Conservation (phyloP, 2,888 invertebrate genomes). For the Drosophila limbata region DNA sequence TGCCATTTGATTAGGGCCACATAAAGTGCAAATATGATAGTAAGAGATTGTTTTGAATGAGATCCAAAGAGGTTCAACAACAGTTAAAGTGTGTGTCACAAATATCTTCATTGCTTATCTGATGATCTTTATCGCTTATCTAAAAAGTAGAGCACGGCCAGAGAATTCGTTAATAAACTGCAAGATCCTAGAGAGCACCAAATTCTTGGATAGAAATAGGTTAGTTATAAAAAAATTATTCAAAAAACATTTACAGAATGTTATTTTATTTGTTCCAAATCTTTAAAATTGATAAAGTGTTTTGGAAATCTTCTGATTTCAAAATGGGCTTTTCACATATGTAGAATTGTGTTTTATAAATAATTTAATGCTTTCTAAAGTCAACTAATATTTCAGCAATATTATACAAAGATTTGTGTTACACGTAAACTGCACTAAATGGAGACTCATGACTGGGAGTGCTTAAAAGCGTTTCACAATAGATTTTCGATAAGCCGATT, state of each 20-base stretch:
- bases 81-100: slow-evolving; percentile 1
- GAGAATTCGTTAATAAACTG: background rate
- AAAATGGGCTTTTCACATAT: too few relatives aligned
- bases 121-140: slow-evolving; percentile 2
- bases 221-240: too few relatives aligned
- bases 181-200: background rate
- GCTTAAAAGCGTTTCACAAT: background rate
- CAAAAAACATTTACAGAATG: too few relatives aligned
- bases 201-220: too few relatives aligned
- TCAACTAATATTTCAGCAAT: background rate
- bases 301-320: background rate
- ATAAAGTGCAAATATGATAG: slow-evolving; percentile 30
- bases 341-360: too few relatives aligned
- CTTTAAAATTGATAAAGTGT: background rate
- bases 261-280: too few relatives aligned
- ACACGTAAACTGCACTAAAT: background rate
- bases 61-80: slow-evolving; percentile 9
- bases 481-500: slow-evolving; percentile 1
- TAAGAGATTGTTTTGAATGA: slow-evolving; percentile 14
- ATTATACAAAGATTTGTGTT: background rate
- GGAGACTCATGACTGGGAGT: background rate
- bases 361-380: background rate
- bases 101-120: slow-evolving; percentile 7
- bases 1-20: slow-evolving; percentile 46
- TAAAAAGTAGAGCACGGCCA: slow-evolving; percentile 8